Conservation (phyloP, 2,797 vertebrate species). For the Kryptopterus vitreolus region DNA sequence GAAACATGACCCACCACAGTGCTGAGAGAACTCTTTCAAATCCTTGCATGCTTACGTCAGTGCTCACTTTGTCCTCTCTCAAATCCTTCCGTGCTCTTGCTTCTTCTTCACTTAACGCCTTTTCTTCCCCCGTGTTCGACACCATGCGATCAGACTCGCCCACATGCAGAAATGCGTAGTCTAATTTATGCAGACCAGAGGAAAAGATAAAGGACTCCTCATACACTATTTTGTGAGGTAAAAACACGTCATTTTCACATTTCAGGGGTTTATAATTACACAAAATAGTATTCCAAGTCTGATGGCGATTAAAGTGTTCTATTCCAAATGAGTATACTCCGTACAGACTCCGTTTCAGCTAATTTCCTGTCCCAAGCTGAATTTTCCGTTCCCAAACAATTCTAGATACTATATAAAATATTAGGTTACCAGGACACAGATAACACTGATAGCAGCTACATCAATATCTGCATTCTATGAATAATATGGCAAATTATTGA, state of each 20-base stretch:
- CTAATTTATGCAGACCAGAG: constrained; percentile 20
- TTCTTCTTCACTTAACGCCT: constrained; percentile 35
- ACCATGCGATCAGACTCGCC: constrained; percentile 42
- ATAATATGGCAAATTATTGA: not conserved
- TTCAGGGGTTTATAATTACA: not conserved
- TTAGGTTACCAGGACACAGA: not conserved
- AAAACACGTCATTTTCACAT: not conserved
- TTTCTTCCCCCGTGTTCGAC: not conserved
- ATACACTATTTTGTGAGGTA: constrained; percentile 22
- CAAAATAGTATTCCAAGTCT: not conserved
- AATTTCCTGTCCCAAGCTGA: too few species aligned
- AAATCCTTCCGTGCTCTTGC: constrained; percentile 29
- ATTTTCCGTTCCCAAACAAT: too few species aligned
- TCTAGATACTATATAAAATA: not conserved
- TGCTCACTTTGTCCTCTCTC: constrained; percentile 18
- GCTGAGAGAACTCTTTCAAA: constrained; percentile 22
- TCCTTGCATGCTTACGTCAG: constrained; percentile 18
- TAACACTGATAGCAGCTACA: not conserved
- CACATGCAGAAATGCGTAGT: constrained; percentile 21
- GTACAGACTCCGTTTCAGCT: too few species aligned
- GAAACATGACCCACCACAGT: constrained; percentile 3
- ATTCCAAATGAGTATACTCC: too few species aligned
- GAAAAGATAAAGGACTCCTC: constrained; percentile 3
- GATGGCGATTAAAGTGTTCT: not conserved
- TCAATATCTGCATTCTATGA: not conserved